Percentiles rank a stretch among this genome's conserved stretches.
These are phyloP conservation scores for Bucorvus abyssinicus DNA, from an alignment of 2,797 vertebrate species.

Conservation along the genomic window DNA sequence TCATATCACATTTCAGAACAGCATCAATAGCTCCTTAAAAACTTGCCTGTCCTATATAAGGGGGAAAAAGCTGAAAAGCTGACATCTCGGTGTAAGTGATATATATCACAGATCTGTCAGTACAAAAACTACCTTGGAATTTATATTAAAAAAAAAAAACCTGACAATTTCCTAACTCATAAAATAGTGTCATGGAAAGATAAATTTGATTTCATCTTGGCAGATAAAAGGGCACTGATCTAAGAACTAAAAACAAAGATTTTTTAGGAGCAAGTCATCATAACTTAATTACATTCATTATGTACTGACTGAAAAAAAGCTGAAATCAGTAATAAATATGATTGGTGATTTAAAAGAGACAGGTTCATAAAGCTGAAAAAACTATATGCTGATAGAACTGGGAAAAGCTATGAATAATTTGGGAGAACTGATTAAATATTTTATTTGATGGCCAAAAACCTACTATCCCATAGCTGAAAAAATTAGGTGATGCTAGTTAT, in stretches of 20 bases:
- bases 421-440: slow-evolving; percentile 57
- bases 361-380: slow-evolving; percentile 44
- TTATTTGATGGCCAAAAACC: slow-evolving; percentile 44
- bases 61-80: background rate
- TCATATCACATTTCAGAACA: background rate
- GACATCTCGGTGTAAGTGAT: slow-evolving; percentile 16
- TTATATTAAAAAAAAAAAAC: background rate
- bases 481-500: background rate
- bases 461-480: background rate
- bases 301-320: background rate
- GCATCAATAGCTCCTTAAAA: slow-evolving; percentile 13
- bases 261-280: slow-evolving; percentile 13
- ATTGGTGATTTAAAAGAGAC: slow-evolving; percentile 24
- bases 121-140: slow-evolving; percentile 21
- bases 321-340: slow-evolving; percentile 19
- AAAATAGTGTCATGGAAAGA: background rate
- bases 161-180: slow-evolving; percentile 17
- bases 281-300: slow-evolving; percentile 38
- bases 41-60: background rate
- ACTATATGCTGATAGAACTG: background rate
- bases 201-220: slow-evolving; percentile 24
- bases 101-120: background rate
- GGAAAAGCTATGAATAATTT: slow-evolving; percentile 46
- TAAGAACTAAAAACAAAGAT: slow-evolving; percentile 31
- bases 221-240: slow-evolving; percentile 46